Evolutionary conservation across 2,888 invertebrate species (phyloP).

Genomic region (Monoplex corrugatus): DNA sequence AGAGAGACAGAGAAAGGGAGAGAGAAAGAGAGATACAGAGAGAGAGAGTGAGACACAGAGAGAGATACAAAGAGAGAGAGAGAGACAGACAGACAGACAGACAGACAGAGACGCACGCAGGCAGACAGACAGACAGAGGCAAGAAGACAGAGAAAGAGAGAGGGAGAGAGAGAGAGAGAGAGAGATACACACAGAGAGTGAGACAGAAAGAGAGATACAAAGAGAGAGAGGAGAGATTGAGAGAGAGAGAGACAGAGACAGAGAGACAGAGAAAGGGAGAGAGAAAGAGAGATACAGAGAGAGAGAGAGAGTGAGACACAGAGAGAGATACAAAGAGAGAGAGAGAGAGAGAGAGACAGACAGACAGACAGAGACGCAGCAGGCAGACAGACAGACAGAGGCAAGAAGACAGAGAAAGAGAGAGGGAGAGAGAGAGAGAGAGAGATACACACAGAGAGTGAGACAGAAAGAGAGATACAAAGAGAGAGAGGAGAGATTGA

Average conservation of each 20-base stretch:
- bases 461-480: neutral
- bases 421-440: neutral
- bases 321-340: neutral
- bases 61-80: neutral
- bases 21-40: too few relatives aligned
- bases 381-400: neutral
- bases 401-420: neutral
- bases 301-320: neutral
- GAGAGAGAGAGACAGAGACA: neutral
- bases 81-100: neutral
- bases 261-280: neutral
- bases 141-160: neutral
- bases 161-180: slow-evolving; percentile 28
- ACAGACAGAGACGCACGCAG: slow-evolving; percentile 36
- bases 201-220: slow-evolving; percentile 45
- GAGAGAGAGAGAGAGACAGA: neutral
- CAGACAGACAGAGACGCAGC: slow-evolving; percentile 15
- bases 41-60: too few relatives aligned
- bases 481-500: neutral
- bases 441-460: neutral
- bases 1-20: too few relatives aligned
- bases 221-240: neutral
- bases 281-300: neutral
- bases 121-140: neutral
- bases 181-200: slow-evolving; percentile 44